These are phyloP conservation scores for Margaritifera margaritifera DNA, from an alignment of 2,888 invertebrate genomes.

Conservation along the genomic window DNA sequence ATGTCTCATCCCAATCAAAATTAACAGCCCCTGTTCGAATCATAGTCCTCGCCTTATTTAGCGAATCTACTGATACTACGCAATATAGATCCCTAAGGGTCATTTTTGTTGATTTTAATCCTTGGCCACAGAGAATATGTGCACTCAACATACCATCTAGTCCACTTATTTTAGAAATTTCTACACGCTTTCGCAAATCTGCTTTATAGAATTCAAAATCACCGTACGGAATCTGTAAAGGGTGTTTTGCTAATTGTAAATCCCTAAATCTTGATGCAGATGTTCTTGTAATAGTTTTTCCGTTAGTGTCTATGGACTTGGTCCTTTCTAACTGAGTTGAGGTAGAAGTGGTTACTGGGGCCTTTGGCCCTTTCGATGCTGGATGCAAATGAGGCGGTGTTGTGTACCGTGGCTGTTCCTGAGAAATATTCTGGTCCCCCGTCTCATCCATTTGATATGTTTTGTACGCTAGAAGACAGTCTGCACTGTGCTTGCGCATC, in stretches of 20 bases:
- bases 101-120: conserved; percentile 72
- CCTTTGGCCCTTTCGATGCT: conserved; percentile 44
- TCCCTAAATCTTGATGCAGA: conserved; percentile 58
- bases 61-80: conserved; percentile 96
- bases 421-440: conserved; percentile 28
- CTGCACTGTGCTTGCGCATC: conserved; percentile 60
- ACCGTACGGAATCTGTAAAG: conserved; percentile 69
- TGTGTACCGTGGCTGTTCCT: conserved; percentile 35
- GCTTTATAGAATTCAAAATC: conserved; percentile 68
- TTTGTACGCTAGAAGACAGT: conserved; percentile 57
- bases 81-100: conserved; percentile 88
- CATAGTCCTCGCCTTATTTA: conserved; percentile 96
- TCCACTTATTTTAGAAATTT: conserved; percentile 52
- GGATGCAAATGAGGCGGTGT: conserved; percentile 43
- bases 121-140: conserved; percentile 74
- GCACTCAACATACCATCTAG: conserved; percentile 67
- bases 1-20: conserved; percentile 99
- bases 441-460: conserved; percentile 63
- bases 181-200: conserved; percentile 59
- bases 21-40: conserved; percentile 96
- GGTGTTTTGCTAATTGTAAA: conserved; percentile 67
- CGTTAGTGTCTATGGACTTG: conserved; percentile 51
- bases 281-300: conserved; percentile 47
- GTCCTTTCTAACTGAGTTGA: conserved; percentile 45
- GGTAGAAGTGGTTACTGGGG: conserved; percentile 47